Evolutionary conservation across 2,888 invertebrate genomes (phyloP).

Genomic region (Eupithecia dodoneata): DNA sequence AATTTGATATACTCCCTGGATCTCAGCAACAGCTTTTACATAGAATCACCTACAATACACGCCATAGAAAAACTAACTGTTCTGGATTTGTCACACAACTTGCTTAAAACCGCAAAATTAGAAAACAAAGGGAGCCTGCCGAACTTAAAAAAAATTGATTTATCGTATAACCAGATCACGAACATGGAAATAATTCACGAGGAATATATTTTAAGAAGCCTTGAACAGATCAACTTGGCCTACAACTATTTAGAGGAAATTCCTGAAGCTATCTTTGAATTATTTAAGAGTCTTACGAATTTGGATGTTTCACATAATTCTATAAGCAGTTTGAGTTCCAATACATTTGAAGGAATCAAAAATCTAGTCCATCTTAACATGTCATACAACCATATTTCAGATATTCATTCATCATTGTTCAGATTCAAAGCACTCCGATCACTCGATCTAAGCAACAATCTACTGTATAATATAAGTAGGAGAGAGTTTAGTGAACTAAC

Average conservation of each 20-base stretch:
- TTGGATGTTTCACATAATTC: constrained; percentile 66
- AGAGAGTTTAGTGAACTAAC: constrained; percentile 56
- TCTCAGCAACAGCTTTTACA: constrained; percentile 52
- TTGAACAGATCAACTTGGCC: constrained; percentile 60
- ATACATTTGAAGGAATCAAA: constrained; percentile 64
- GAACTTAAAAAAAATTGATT: constrained; percentile 54
- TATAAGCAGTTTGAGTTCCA: constrained; percentile 50
- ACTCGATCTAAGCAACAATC: constrained; percentile 60
- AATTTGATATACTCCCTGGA: constrained; percentile 49
- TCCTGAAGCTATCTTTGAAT: constrained; percentile 57
- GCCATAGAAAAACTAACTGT: constrained; percentile 51
- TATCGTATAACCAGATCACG: constrained; percentile 63
- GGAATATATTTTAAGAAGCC: constrained; percentile 42
- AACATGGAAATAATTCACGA: constrained; percentile 42
- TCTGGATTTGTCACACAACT: constrained; percentile 59
- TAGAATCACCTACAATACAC: constrained; percentile 44
- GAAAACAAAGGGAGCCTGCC: constrained; percentile 49
- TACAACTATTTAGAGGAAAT: constrained; percentile 58
- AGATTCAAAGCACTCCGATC: constrained; percentile 57
- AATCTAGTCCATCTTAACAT: constrained; percentile 57
- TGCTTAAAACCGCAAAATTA: constrained; percentile 52
- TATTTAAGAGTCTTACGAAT: constrained; percentile 50
- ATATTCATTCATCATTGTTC: constrained; percentile 60
- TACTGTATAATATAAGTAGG: constrained; percentile 49
- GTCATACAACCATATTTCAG: constrained; percentile 58